phyloP scores from a whole-genome alignment of 2,797 vertebrate species.

The Oreochromis grahami region DNA sequence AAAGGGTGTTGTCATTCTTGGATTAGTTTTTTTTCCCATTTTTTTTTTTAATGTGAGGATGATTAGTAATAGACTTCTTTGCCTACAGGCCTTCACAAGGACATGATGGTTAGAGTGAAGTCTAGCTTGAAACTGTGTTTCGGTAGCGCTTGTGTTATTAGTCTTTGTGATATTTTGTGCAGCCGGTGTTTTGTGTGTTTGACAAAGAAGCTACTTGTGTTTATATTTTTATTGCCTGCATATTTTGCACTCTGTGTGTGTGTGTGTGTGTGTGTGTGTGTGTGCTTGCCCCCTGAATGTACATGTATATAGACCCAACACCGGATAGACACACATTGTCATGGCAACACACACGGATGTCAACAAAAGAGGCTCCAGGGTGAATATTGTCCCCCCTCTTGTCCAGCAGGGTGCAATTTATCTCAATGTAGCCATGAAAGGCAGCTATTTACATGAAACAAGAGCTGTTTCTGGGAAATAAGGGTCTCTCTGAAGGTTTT shows the following conservation, averaged over 20 bases:
- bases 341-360: slow-evolving; percentile 59
- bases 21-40: neutral
- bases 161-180: slow-evolving; percentile 24
- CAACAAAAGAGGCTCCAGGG: slow-evolving; percentile 54
- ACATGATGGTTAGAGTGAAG: slow-evolving; percentile 26
- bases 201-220: slow-evolving; percentile 11
- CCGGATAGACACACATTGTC: slow-evolving; percentile 26
- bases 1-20: slow-evolving; percentile 45
- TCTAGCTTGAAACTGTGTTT: slow-evolving; percentile 39
- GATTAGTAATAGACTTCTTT: slow-evolving; percentile 42
- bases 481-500: slow-evolving; percentile 68
- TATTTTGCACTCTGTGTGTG: neutral
- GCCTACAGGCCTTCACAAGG: slow-evolving; percentile 41
- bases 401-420: slow-evolving; percentile 66
- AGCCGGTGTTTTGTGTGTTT: slow-evolving; percentile 6
- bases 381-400: slow-evolving; percentile 47
- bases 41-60: slow-evolving; percentile 7
- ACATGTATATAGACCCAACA: neutral
- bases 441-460: slow-evolving; percentile 67
- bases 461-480: slow-evolving; percentile 67
- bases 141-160: slow-evolving; percentile 9
- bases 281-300: neutral
- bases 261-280: neutral
- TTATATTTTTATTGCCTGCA: slow-evolving; percentile 16
- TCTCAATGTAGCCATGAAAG: slow-evolving; percentile 65